Evolutionary conservation across 2,113 vertebrate species (phyloP), one percentile per base, ranked within the genome.

Genomic region (Cynoglossus semilaevis): DNA sequence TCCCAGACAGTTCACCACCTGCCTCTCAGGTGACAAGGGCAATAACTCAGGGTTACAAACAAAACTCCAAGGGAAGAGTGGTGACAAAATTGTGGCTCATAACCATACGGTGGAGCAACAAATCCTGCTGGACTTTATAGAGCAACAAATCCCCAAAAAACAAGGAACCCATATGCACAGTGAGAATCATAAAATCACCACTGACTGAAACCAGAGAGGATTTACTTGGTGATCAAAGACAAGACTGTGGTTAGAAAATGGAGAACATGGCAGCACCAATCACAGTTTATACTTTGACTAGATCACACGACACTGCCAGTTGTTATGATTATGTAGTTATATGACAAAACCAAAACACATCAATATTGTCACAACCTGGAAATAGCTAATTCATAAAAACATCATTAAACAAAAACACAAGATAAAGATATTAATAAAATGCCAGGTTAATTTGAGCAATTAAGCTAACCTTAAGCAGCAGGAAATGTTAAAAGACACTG

Each of bases 1-100:
- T 67, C 36, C 36, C 10, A 60, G 42, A 56, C 37, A 35, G 50
- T 47, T 1, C 45, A 15, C n/a, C 46, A 69, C 48, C 70, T 67
- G 70, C 29, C 72, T 76, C 72, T 63, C 70, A 76, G 57, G 43
- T 63, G 78, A 63, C 69, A 34, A 40, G 51, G 55, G 81, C 67
- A 68, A 72, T 69, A 69, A 79, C 63, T 72, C 59, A 42, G 70
- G 34, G 67, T 70, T 51, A 41, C 51, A 52, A 29, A 57, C 15
- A 14, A n/a, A 54, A 63, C 67, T 76, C 62, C 56, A 9, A 11
- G 19, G 73, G 57, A 54, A 70, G 35, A 7, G 42, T 3, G 15
- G 38, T 3, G 15, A 38, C 52, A 43, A 34, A 66, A 63, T 51
- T 12, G 51, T 40, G 69, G 59, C 70, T 73, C 2, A 15, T 56